phyloP scores from a whole-genome alignment of 2,113 vertebrate genomes.

The Sprattus sprattus region DNA sequence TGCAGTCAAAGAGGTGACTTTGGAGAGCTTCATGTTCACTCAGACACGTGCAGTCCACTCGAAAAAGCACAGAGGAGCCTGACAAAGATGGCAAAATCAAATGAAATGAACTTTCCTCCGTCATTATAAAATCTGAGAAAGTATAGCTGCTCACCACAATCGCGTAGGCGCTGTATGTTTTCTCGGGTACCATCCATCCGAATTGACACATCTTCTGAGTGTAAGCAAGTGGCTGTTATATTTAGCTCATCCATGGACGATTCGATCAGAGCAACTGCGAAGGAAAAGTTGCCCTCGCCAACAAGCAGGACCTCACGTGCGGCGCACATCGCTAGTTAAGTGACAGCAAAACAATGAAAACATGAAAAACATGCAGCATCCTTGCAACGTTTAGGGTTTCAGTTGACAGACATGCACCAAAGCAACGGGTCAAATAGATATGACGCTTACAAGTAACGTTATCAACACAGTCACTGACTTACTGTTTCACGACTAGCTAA shows the following conservation, averaged over 20 bases:
- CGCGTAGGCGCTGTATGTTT: slow-evolving; percentile 74
- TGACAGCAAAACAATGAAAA: background rate
- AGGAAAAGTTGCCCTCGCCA: slow-evolving; percentile 95
- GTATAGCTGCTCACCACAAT: slow-evolving; percentile 66
- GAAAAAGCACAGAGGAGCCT: slow-evolving; percentile 82
- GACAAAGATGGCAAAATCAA: background rate
- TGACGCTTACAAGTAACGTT: too few relatives aligned
- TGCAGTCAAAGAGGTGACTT: slow-evolving; percentile 70
- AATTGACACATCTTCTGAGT: slow-evolving; percentile 62
- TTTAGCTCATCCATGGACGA: slow-evolving; percentile 4
- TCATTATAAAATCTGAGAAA: background rate
- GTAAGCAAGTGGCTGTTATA: slow-evolving; percentile 82
- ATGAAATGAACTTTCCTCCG: background rate
- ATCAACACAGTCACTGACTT: too few relatives aligned
- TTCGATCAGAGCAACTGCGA: slow-evolving; percentile 73
- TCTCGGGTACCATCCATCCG: slow-evolving; percentile 57
- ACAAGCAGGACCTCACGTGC: slow-evolving; percentile 69
- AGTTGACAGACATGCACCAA: background rate
- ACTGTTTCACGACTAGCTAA: background rate
- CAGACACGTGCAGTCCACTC: slow-evolving; percentile 85
- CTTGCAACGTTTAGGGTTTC: background rate
- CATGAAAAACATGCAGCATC: background rate
- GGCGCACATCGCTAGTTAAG: background rate
- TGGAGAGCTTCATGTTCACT: slow-evolving; percentile 63
- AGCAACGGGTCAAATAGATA: background rate